Conservation (phyloP, 2,797 vertebrate genomes). For the Phrynocephalus forsythii region DNA sequence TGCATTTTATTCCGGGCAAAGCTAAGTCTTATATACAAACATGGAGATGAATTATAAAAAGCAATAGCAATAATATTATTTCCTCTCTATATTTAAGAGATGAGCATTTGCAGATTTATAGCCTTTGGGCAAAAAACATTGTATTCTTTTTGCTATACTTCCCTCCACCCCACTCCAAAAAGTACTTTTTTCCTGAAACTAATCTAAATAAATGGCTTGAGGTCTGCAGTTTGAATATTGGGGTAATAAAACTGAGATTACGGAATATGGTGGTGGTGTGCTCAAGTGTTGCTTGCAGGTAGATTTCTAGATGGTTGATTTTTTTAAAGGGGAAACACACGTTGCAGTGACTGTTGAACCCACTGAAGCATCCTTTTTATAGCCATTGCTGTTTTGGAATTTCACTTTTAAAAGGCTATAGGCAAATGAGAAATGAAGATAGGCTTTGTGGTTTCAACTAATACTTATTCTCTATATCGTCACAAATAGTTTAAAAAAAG, state of each 20-base stretch:
- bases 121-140: background rate
- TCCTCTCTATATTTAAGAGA: background rate
- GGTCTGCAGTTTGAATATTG: background rate
- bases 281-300: background rate
- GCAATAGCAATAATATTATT: slow-evolving; percentile 19
- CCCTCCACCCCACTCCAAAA: background rate
- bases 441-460: background rate
- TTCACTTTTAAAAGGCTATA: background rate
- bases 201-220: background rate
- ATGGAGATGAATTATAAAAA: slow-evolving; percentile 38
- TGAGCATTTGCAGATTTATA: slow-evolving; percentile 17
- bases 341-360: background rate
- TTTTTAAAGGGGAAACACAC: background rate
- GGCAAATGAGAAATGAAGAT: background rate
- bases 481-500: background rate
- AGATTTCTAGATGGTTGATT: background rate
- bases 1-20: background rate
- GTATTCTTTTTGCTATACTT: background rate
- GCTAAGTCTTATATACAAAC: background rate
- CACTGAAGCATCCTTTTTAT: background rate
- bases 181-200: background rate
- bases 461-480: background rate
- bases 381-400: background rate
- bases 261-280: background rate
- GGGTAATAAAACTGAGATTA: background rate